Percentiles rank a stretch among this genome's conserved stretches.
Conservation (phyloP, 2,797 vertebrate genomes). For the Crocodylus rhombifer region DNA sequence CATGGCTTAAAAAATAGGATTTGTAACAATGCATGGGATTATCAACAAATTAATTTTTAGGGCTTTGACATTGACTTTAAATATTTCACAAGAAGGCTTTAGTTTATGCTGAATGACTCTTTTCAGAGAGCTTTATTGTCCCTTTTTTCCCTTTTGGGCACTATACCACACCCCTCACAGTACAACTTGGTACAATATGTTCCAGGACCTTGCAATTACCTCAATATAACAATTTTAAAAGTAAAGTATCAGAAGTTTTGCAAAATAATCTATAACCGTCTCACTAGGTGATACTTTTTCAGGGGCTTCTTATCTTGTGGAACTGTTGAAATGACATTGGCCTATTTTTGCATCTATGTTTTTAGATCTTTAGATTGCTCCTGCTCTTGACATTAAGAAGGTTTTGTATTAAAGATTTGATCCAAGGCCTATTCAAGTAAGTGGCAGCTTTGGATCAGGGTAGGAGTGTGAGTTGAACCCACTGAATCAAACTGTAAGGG, state of each 20-base stretch:
- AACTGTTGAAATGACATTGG: not conserved
- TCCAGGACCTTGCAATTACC: not conserved
- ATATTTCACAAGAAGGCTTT: not conserved
- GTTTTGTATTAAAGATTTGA: too few relatives aligned
- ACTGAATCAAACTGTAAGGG: too few relatives aligned
- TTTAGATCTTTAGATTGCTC: not conserved
- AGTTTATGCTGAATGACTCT: not conserved
- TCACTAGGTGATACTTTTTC: not conserved
- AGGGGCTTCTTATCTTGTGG: not conserved
- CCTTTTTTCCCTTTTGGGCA: not conserved
- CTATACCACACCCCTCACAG: not conserved
- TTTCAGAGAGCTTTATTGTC: not conserved
- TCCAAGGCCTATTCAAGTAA: too few relatives aligned
- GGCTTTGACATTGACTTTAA: not conserved
- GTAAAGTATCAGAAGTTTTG: too few relatives aligned
- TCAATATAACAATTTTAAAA: not conserved
- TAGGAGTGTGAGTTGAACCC: too few relatives aligned
- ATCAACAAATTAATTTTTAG: not conserved
- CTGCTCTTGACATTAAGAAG: not conserved
- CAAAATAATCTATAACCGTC: not conserved
- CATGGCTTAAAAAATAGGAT: not conserved
- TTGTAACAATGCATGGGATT: not conserved
- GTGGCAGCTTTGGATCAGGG: too few relatives aligned
- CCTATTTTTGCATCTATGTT: rapidly evolving
- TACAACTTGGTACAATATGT: not conserved